phyloP scores from a whole-genome alignment of 2,113 vertebrate species.

The Scortum barcoo region DNA sequence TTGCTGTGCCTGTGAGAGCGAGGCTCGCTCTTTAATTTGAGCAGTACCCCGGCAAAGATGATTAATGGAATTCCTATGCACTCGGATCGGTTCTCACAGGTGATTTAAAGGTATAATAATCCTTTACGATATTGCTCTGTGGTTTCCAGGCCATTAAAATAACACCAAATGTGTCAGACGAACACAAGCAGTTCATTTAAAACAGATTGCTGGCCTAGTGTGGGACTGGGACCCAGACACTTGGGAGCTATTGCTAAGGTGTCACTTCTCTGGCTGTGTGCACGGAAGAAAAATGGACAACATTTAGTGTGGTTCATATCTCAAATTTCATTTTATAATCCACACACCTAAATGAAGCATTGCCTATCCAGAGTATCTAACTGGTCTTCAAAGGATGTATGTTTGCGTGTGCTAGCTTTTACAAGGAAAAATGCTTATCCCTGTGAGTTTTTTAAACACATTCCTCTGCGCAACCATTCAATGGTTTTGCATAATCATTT shows the following conservation, averaged over 20 bases:
- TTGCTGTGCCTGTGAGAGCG: conserved; percentile 40
- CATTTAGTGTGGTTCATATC: conserved; percentile 59
- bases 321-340: conserved; percentile 54
- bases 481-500: not conserved
- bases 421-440: not conserved
- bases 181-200: conserved; percentile 88
- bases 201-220: conserved; percentile 79
- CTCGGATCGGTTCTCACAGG: conserved; percentile 75
- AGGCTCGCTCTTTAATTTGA: conserved; percentile 74
- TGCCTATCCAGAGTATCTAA: not conserved
- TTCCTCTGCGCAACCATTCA: not conserved
- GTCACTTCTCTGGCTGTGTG: conserved; percentile 71
- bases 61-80: conserved; percentile 85
- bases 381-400: not conserved
- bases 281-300: conserved; percentile 64
- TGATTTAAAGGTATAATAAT: conserved; percentile 89
- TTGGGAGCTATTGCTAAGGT: conserved; percentile 73
- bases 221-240: conserved; percentile 56
- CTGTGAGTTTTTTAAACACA: not conserved
- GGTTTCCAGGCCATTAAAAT: conserved; percentile 86
- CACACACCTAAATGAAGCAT: conserved; percentile 27
- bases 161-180: conserved; percentile 79
- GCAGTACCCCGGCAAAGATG: conserved; percentile 76
- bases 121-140: conserved; percentile 83
- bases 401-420: not conserved